Conservation (phyloP, 2,113 vertebrate species). For the Barnardius zonarius region DNA sequence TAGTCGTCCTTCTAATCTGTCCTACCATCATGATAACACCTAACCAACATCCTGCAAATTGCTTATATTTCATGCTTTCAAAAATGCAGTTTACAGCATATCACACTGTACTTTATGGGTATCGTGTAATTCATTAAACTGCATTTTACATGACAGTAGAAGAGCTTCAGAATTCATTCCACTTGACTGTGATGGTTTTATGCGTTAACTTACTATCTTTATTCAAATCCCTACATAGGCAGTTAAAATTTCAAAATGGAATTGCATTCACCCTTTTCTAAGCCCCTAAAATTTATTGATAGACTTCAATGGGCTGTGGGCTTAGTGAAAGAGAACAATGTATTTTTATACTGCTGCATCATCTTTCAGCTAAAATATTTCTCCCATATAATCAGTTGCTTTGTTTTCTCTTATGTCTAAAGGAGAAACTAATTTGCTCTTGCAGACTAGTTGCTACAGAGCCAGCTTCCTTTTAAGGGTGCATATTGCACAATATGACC, state of each 20-base stretch:
- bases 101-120: background rate
- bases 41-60: background rate
- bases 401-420: background rate
- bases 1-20: background rate
- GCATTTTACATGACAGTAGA: background rate
- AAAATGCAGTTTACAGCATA: background rate
- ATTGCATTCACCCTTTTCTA: background rate
- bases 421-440: slow-evolving; percentile 31
- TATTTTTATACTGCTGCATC: background rate
- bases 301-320: background rate
- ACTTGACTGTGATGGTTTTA: background rate
- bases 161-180: background rate
- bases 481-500: background rate
- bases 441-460: background rate
- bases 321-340: background rate
- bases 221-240: background rate
- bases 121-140: fast-evolving
- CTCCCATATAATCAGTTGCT: background rate
- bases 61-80: background rate
- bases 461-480: background rate
- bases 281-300: background rate
- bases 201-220: background rate
- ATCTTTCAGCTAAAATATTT: slow-evolving; percentile 17
- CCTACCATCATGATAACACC: background rate
- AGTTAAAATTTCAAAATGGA: background rate